Evolutionary conservation across 2,113 vertebrate species (phyloP), one percentile per base, ranked within the genome.

Genomic region (Aplodontia rufa): DNA sequence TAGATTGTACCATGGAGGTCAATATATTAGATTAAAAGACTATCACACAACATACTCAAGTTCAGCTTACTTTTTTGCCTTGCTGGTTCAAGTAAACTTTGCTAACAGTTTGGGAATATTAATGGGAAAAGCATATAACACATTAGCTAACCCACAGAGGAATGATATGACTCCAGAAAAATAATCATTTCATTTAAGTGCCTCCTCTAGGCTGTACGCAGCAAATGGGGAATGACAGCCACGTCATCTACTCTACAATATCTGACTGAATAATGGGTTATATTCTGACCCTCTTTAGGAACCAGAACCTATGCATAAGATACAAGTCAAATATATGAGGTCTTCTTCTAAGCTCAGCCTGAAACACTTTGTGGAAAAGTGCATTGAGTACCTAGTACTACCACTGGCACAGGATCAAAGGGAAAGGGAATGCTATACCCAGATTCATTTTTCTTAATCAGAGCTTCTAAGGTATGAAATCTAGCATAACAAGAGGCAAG

Each of bases 21-120:
- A 90, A 74, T n/a, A 24, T 45, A 85, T 17, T 51, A 35, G n/a
- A 51, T 81, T 85, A 87, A 83, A 26, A 78, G 28, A 78, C 47
- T 40, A 11, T 45, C 16, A 74, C 22, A 49, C 37, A 87, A 87
- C 26, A 42, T 32, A 49, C 2, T 64, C 42, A 86, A 37, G n/a
- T 78, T 58, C 79, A 51, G 83, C n/a, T 51, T 84, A 93, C n/a
- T 17, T 92, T 17, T 92, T 86, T 94, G 69, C 30, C 75, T 79
- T 94, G 75, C 20, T 79, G 74, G 7, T 84, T 88, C 11, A 75
- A 94, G 40, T 40, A 90, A 87, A 81, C 19, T 87, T 35, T 79
- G 40, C 40, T 78, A 93, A 90, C 80, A 84, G 66, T 8, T 53
- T 80, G 40, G 58, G 37, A 87, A 80, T 75, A 88, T 32, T 92